Percentiles rank a stretch among this genome's conserved stretches.
Conservation (phyloP, 1,140 invertebrate genomes). For the Physella acuta region DNA sequence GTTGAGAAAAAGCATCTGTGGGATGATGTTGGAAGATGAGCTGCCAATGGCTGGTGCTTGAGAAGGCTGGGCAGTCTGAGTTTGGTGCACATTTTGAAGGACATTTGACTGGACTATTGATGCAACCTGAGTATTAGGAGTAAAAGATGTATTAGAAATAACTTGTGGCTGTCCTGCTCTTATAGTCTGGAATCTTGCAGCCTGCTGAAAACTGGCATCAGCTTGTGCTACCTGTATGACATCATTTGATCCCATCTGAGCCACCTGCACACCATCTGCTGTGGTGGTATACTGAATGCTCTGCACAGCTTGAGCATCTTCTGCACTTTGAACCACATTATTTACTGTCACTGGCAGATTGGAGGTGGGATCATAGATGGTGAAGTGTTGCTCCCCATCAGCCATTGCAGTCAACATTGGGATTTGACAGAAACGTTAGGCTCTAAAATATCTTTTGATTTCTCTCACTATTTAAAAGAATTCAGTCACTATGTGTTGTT, state of each 20-base stretch:
- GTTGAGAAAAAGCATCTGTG: slow-evolving; percentile 55
- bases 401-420: too few relatives aligned
- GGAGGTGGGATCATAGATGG: slow-evolving; percentile 48
- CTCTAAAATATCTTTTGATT: too few relatives aligned
- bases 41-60: slow-evolving; percentile 22
- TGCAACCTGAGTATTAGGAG: slow-evolving; percentile 8
- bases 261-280: slow-evolving; percentile 42
- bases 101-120: slow-evolving; percentile 22
- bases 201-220: slow-evolving; percentile 1
- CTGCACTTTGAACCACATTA: slow-evolving; percentile 28
- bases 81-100: slow-evolving; percentile 21
- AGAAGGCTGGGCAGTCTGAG: slow-evolving; percentile 7
- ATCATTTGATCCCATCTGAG: slow-evolving; percentile 29
- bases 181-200: slow-evolving; percentile 15
- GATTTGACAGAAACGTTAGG: too few relatives aligned
- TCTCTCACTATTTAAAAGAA: too few relatives aligned
- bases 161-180: slow-evolving; percentile 16
- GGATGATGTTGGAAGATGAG: slow-evolving; percentile 32
- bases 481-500: too few relatives aligned
- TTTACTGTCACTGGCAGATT: slow-evolving; percentile 52
- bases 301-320: slow-evolving; percentile 36
- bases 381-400: slow-evolving; percentile 40
- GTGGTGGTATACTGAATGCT: slow-evolving; percentile 53
- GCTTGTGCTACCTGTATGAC: slow-evolving; percentile 37
- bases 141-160: slow-evolving; percentile 13